These are phyloP conservation scores for Cynaeus angustus DNA, from an alignment of 2,888 invertebrate species.

Conservation along the genomic window DNA sequence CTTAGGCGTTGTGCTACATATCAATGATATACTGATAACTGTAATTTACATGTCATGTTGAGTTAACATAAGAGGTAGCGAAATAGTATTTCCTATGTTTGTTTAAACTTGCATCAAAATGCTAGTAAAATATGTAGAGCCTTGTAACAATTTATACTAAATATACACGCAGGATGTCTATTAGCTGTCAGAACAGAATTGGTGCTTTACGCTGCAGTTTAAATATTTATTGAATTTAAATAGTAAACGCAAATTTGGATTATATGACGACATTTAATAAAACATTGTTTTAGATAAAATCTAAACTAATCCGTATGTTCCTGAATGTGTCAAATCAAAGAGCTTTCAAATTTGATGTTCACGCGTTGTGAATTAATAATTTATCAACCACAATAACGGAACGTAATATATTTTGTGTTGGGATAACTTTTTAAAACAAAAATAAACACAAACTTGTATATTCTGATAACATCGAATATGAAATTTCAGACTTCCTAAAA, in stretches of 20 bases:
- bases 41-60: slow-evolving; percentile 37
- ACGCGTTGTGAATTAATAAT: neutral
- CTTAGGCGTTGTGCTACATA: slow-evolving; percentile 24
- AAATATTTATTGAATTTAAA: neutral
- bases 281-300: neutral
- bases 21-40: slow-evolving; percentile 25
- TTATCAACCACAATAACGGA: neutral
- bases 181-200: neutral
- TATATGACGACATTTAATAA: neutral
- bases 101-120: neutral
- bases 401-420: neutral
- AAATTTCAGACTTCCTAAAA: no score
- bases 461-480: no score
- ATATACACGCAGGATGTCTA: neutral
- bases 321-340: neutral
- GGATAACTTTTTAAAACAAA: no score
- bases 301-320: neutral
- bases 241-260: neutral
- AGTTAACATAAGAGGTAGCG: slow-evolving; percentile 5
- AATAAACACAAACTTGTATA: no score
- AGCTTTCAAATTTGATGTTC: neutral
- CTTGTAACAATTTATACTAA: neutral
- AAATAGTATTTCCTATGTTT: neutral
- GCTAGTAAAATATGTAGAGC: slow-evolving; percentile 4
- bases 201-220: neutral